Percentiles rank a stretch among this genome's conserved stretches.
phyloP scores from a whole-genome alignment of 2,797 vertebrate genomes.

The Fundulus diaphanus region DNA sequence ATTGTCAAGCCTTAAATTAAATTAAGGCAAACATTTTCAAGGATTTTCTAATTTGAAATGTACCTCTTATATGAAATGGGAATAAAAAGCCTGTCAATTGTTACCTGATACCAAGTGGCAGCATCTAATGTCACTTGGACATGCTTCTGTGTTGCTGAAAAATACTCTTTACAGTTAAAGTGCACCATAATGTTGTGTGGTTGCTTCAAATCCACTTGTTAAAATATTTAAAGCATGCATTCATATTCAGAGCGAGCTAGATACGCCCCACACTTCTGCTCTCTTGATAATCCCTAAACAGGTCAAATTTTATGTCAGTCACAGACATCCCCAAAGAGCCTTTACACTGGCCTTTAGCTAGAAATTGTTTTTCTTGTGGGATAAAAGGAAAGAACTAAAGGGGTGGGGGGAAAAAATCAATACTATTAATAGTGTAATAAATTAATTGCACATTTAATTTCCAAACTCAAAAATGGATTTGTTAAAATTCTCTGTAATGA shows the following conservation, averaged over 20 bases:
- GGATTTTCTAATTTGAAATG: too few species aligned
- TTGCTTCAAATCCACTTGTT: background rate
- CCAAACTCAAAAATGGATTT: background rate
- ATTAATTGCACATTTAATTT: background rate
- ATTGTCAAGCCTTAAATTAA: too few species aligned
- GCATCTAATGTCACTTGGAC: too few species aligned
- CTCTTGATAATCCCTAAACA: background rate
- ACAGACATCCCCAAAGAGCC: background rate
- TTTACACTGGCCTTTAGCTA: background rate
- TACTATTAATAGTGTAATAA: background rate
- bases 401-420: background rate
- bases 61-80: too few species aligned
- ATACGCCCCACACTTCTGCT: background rate
- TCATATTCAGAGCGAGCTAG: background rate
- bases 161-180: background rate
- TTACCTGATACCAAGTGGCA: too few species aligned
- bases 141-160: background rate
- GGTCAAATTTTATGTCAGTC: background rate
- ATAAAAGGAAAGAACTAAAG: background rate
- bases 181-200: background rate
- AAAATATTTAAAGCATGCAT: background rate
- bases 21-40: too few species aligned
- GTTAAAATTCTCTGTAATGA: background rate
- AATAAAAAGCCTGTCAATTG: too few species aligned
- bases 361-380: background rate